Conservation (phyloP, 2,113 vertebrate species). For the Fregetta grallaria region DNA sequence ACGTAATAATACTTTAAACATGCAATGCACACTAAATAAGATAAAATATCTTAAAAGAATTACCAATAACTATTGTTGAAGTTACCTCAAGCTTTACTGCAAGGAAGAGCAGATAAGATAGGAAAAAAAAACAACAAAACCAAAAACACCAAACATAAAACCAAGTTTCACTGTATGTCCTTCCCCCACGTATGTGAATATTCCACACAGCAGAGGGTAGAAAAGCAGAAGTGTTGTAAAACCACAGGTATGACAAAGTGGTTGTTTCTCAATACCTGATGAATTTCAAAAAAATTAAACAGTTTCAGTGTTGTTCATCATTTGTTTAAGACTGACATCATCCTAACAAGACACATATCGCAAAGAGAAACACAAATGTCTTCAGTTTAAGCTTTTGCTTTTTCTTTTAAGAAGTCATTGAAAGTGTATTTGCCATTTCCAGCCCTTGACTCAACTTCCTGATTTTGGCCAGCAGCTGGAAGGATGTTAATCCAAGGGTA, state of each 20-base stretch:
- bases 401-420: not conserved
- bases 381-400: not conserved
- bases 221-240: not conserved
- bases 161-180: not conserved
- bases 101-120: not conserved
- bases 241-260: not conserved
- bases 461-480: not conserved
- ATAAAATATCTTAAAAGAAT: not conserved
- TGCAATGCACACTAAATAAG: not conserved
- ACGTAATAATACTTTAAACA: not conserved
- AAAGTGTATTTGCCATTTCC: not conserved
- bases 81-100: not conserved
- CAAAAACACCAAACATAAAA: not conserved
- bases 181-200: not conserved
- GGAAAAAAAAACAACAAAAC: not conserved
- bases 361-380: not conserved
- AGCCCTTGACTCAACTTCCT: constrained; percentile 10
- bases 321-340: not conserved
- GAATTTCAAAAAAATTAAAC: not conserved
- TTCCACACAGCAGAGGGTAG: not conserved
- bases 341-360: not conserved
- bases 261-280: not conserved
- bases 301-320: not conserved
- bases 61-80: not conserved
- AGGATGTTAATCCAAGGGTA: not conserved